Percentiles rank a stretch among this genome's conserved stretches.
Conservation (phyloP, 2,113 vertebrate species). For the Sphaerodactylus townsendi region DNA sequence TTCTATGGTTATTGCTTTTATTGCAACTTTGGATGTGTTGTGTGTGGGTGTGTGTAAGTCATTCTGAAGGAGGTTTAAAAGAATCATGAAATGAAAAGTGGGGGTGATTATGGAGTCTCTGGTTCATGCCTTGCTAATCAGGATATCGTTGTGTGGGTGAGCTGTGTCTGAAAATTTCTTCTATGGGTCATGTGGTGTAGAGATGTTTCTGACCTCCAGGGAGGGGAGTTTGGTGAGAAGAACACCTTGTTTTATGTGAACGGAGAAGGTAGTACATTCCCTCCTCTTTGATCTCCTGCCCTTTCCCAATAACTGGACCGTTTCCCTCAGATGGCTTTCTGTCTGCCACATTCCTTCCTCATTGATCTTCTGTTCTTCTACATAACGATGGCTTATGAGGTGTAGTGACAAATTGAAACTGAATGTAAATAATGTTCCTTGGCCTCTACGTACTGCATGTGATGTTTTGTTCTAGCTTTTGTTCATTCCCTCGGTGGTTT, state of each 20-base stretch:
- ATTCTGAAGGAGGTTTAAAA: too few species aligned
- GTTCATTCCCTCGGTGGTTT: not conserved
- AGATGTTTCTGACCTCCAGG: not conserved
- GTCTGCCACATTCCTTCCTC: not conserved
- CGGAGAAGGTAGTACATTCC: not conserved
- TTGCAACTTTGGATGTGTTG: not conserved
- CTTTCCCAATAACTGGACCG: not conserved
- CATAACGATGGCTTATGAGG: not conserved
- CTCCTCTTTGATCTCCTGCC: not conserved
- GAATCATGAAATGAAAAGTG: not conserved
- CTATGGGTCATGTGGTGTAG: not conserved
- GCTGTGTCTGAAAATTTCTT: not conserved
- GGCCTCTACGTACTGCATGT: not conserved
- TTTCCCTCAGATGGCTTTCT: not conserved
- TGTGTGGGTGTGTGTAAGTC: not conserved
- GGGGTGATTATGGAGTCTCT: not conserved
- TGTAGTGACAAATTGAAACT: conserved; percentile 5
- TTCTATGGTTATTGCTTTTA: not conserved
- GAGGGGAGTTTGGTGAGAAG: not conserved
- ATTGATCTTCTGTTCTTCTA: conserved; percentile 2
- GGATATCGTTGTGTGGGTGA: not conserved
- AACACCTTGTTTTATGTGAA: not conserved
- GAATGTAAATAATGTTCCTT: not conserved
- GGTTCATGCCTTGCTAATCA: not conserved
- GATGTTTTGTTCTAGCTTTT: not conserved